Evolutionary conservation across 2,797 vertebrate genomes (phyloP).

Genomic region (Sebastiscus tertius): DNA sequence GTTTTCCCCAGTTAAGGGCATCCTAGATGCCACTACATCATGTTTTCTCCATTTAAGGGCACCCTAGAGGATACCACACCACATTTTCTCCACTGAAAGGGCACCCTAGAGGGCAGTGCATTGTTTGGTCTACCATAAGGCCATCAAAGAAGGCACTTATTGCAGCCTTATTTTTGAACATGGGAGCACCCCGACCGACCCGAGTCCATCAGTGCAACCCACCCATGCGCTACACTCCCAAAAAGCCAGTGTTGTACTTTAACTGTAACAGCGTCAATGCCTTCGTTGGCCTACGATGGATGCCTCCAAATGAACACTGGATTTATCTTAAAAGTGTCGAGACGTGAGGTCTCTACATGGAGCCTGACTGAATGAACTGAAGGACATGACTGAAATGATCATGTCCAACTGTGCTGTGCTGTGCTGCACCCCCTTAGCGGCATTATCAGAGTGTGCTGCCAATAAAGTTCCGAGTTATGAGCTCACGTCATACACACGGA

Average conservation of each 20-base stretch:
- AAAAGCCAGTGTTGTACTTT: background rate
- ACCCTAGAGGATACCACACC: no score
- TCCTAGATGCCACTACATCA: no score
- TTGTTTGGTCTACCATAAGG: no score
- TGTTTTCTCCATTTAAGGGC: no score
- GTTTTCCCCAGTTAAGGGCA: no score
- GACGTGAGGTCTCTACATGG: background rate
- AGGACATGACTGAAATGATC: constrained; percentile 9
- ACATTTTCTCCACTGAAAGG: no score
- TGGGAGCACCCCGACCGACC: no score
- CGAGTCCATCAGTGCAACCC: no score
- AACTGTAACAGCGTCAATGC: background rate
- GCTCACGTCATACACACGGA: constrained; percentile 29
- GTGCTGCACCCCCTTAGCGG: background rate
- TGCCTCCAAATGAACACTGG: background rate
- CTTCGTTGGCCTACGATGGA: background rate
- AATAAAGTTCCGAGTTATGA: constrained; percentile 53
- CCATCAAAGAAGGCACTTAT: no score
- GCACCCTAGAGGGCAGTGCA: no score
- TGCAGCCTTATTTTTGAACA: no score
- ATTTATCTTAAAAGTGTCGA: background rate
- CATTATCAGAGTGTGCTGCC: constrained; percentile 49
- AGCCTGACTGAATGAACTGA: background rate
- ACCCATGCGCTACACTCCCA: background rate
- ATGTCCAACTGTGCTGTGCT: background rate